phyloP scores from a whole-genome alignment of 1,140 invertebrate species.

The Drosophila busckii region DNA sequence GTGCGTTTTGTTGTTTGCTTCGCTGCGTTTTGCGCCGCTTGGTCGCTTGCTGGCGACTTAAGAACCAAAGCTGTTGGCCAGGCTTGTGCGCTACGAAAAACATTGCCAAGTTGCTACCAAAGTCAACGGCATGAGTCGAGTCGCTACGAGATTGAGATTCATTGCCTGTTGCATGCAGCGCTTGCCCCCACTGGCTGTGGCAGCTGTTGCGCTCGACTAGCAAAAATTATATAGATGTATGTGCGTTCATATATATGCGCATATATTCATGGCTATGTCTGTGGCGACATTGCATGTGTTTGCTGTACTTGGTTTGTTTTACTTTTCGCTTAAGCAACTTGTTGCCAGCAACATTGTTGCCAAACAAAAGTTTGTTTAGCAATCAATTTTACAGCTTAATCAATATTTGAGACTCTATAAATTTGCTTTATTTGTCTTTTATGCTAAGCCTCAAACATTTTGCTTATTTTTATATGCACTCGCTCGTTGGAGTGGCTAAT shows the following conservation, averaged over 20 bases:
- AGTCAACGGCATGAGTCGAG: constrained; percentile 55
- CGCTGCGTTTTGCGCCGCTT: constrained; percentile 8
- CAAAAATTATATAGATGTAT: constrained; percentile 36
- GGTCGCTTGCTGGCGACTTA: neutral
- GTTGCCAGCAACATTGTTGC: constrained; percentile 63
- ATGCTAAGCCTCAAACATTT: constrained; percentile 66
- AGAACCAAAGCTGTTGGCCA: too few relatives aligned
- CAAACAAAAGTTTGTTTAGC: neutral
- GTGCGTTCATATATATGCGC: constrained; percentile 5
- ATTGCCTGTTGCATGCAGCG: constrained; percentile 71
- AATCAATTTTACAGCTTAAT: constrained; percentile 64
- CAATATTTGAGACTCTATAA: constrained; percentile 67
- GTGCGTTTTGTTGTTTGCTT: constrained; percentile 48
- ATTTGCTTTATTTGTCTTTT: constrained; percentile 39
- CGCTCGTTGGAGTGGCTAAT: constrained; percentile 52
- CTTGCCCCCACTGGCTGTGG: neutral
- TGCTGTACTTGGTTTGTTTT: constrained; percentile 54
- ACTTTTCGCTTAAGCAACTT: constrained; percentile 28
- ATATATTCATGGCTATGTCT: constrained; percentile 22
- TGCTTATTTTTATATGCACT: constrained; percentile 47
- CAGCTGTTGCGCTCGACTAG: constrained; percentile 29
- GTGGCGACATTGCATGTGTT: constrained; percentile 33
- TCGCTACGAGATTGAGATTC: constrained; percentile 61
- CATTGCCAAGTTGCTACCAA: constrained; percentile 62
- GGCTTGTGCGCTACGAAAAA: too few relatives aligned